Evolutionary conservation across 1,140 invertebrate species (phyloP).

Genomic region (Pomacea maculata): DNA sequence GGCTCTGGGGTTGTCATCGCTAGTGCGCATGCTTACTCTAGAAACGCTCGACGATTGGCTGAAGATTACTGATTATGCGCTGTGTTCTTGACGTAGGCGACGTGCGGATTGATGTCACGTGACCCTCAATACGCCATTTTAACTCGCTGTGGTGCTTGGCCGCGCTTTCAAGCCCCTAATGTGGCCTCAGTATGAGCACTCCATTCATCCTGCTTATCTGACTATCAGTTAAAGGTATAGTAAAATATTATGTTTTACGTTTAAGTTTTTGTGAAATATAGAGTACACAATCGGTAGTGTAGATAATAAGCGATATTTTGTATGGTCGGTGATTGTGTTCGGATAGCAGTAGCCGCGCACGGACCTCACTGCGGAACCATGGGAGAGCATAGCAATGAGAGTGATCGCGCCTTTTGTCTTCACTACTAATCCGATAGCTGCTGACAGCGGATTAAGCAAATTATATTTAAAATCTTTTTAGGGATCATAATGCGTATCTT

Average conservation of each 20-base stretch:
- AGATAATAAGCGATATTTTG: no score
- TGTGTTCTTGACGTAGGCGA: constrained; percentile 24
- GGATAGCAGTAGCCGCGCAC: no score
- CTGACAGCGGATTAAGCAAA: no score
- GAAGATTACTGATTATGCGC: constrained; percentile 23
- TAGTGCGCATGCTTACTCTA: constrained; percentile 15
- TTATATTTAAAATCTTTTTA: no score
- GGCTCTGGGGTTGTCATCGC: neutral
- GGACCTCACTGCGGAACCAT: no score
- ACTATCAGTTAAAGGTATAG: constrained; percentile 3
- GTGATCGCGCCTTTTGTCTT: constrained; percentile 26
- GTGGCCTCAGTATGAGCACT: constrained; percentile 21
- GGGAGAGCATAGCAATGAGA: constrained; percentile 4
- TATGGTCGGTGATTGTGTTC: no score
- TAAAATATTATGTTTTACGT: no score
- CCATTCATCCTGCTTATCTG: neutral
- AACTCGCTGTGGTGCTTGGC: neutral
- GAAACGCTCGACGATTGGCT: constrained; percentile 9
- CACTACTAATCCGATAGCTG: no score
- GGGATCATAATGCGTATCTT: no score
- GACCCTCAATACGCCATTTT: constrained; percentile 22
- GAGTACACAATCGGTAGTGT: no score
- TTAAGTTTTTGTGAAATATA: no score
- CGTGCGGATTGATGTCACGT: constrained; percentile 24
- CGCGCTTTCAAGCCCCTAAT: constrained; percentile 1